phyloP scores from a whole-genome alignment of 2,797 vertebrate species.

The Lithobates sylvaticus region DNA sequence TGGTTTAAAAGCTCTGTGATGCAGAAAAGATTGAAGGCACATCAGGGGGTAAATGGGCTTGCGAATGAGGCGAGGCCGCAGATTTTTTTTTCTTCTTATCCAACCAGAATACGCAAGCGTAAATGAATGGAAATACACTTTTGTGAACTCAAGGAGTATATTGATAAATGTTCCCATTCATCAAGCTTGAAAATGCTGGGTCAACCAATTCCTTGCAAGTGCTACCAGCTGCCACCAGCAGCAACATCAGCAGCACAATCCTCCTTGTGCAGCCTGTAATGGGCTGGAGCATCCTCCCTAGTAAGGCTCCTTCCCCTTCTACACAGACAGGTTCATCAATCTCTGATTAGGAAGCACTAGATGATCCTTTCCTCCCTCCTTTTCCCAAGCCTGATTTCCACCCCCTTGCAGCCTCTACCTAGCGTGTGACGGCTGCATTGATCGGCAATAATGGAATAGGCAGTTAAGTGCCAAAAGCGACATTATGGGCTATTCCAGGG shows the following conservation, averaged over 20 bases:
- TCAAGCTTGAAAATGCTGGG: slow-evolving; percentile 36
- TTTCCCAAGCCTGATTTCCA: slow-evolving; percentile 56
- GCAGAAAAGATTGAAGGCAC: slow-evolving; percentile 29
- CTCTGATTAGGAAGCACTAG: slow-evolving; percentile 78
- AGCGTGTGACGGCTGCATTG: slow-evolving; percentile 79
- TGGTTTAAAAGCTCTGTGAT: not conserved
- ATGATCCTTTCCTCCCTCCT: slow-evolving; percentile 69
- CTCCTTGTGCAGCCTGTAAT: slow-evolving; percentile 21
- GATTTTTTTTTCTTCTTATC: not conserved
- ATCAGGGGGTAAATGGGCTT: slow-evolving; percentile 30
- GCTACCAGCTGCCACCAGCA: slow-evolving; percentile 24
- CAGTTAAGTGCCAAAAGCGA: slow-evolving; percentile 74
- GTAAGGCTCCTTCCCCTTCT: slow-evolving; percentile 72
- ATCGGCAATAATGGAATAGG: slow-evolving; percentile 81
- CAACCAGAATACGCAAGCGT: slow-evolving; percentile 6
- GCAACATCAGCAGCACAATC: slow-evolving; percentile 9
- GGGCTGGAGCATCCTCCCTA: slow-evolving; percentile 70
- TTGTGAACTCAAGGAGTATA: slow-evolving; percentile 4
- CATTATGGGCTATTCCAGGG: slow-evolving; percentile 72
- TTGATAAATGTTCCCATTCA: slow-evolving; percentile 27
- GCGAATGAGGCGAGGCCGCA: slow-evolving; percentile 10
- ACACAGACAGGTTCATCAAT: slow-evolving; percentile 83
- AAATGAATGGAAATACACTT: slow-evolving; percentile 6
- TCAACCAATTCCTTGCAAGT: slow-evolving; percentile 18
- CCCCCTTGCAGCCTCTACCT: slow-evolving; percentile 70